Evolutionary conservation across 2,113 vertebrate genomes (phyloP), one percentile per base, ranked within the genome.

Genomic region (Gasterosteus aculeatus): DNA sequence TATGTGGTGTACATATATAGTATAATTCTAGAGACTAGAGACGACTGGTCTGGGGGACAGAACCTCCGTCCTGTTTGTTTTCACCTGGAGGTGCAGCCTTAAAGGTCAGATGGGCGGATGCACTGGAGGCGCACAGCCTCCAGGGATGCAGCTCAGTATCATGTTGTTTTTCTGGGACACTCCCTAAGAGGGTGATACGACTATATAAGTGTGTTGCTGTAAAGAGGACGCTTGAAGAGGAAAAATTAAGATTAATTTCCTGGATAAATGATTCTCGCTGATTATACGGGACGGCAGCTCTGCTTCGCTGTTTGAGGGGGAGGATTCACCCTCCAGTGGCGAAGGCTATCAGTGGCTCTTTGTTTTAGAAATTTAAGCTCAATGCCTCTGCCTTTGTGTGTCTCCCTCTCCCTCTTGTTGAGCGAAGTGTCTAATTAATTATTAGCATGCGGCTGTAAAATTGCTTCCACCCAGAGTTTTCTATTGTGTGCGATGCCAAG

Each of bases 221-320:
- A 80, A 81, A 76, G 33, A 77, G 60, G 54, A 62, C 49, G 71
- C 71, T 78, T 38, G 68, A 69, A 68, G 72, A 83, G 62, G 10
- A 69, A 88, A 26, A 77, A 88, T 84, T 83, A 74, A 83, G 75
- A 89, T 85, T 75, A 74, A 87, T 83, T 83, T 82, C 76, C 86
- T 72, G 69, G 71, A 75, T 83, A 89, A 87, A 74, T 87, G 75
- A 81, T 64, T 66, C 59, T 69, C 79, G 57, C 33, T 82, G 80
- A 84, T 83, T 67, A 69, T 72, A 69, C 78, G 31, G 56, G 35
- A 75, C 73, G 64, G 69, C 66, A 76, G 74, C 63, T 58, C 63
- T 14, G 42, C 67, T 80, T 53, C 61, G 5, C 72, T 81, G 54
- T 64, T 75, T 4, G 6, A 16, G 12, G 68, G 63, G 66, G 59